Evolutionary conservation across 2,113 vertebrate genomes (phyloP), one percentile per base, ranked within the genome.

Genomic region (Cygnus atratus): DNA sequence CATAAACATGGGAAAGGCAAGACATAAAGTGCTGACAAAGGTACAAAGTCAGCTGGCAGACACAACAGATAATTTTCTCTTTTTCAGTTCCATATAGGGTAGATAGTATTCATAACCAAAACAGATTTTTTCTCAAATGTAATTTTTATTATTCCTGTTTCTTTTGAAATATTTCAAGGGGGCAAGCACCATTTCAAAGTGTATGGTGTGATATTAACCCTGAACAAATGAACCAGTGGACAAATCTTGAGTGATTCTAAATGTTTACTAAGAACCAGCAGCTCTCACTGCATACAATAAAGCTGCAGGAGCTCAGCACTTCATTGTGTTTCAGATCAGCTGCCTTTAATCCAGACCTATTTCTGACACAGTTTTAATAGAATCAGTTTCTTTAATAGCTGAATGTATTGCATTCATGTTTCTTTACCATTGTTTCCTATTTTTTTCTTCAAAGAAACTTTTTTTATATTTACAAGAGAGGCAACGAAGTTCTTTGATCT

Each of bases 401-500:
- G 6, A 89, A 84, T 83, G 20, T 62, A 62, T 84, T 82, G 46
- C 59, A 79, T 88, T 70, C 59, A 62, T 82, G 87, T 72, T 83
- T 74, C 39, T 66, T 85, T 54, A 48, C 68, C 86, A 94, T 84
- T 91, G 62, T 92, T 95, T 70, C 80, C 78, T 84, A 35, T n/a
- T 93, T 96, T 97, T 90, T 92, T 92, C 92, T 97, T 97, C 95
- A 95, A 93, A 92, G 48, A 50, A 76, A 73, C 22, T 68, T 90
- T 76, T 75, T 87, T 88, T 62, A 77, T 25, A 50, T 90, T 94
- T 97, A 92, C 92, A 93, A 93, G 94, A 75, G 59, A 91, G 85
- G 44, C 93, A 85, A 66, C 70, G 87, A 89, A 91, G 66, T 65
- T 88, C 93, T 98, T 97, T 98, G 97, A 98, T 97, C 96, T 96